Evolutionary conservation across 2,113 vertebrate species (phyloP).

Genomic region (Mus spicilegus): DNA sequence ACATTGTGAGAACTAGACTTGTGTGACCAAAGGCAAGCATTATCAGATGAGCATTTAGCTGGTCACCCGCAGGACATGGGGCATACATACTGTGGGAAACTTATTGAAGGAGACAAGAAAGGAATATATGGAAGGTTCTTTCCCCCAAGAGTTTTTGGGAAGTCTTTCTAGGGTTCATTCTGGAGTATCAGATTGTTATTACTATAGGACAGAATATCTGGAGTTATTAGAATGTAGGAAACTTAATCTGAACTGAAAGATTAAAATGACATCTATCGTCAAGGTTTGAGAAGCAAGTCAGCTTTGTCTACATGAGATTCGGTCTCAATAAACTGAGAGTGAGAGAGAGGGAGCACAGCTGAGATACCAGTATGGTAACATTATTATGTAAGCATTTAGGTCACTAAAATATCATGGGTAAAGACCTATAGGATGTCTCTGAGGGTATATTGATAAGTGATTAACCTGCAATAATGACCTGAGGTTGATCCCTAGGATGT

Average conservation of each 20-base stretch:
- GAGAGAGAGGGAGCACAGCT: background rate
- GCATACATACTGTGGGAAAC: fast-evolving
- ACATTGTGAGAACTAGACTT: background rate
- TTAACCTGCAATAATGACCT: background rate
- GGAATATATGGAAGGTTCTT: background rate
- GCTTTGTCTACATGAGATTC: background rate
- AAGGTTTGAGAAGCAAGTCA: background rate
- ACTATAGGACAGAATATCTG: background rate
- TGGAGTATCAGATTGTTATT: conserved; percentile 13
- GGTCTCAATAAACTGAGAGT: background rate
- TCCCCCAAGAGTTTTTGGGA: background rate
- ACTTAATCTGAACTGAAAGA: conserved; percentile 16
- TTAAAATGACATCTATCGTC: background rate
- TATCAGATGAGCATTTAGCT: fast-evolving
- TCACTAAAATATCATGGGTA: background rate
- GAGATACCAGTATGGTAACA: fast-evolving
- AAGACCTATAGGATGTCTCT: background rate
- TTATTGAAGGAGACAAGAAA: background rate
- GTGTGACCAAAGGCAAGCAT: background rate
- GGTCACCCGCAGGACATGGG: fast-evolving
- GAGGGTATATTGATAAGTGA: background rate
- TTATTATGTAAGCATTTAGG: background rate
- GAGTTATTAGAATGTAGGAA: conserved; percentile 43
- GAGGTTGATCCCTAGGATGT: background rate
- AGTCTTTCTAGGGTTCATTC: background rate